These are phyloP conservation scores for Nowickia ferox DNA, from an alignment of 2,888 invertebrate species.

Conservation along the genomic window DNA sequence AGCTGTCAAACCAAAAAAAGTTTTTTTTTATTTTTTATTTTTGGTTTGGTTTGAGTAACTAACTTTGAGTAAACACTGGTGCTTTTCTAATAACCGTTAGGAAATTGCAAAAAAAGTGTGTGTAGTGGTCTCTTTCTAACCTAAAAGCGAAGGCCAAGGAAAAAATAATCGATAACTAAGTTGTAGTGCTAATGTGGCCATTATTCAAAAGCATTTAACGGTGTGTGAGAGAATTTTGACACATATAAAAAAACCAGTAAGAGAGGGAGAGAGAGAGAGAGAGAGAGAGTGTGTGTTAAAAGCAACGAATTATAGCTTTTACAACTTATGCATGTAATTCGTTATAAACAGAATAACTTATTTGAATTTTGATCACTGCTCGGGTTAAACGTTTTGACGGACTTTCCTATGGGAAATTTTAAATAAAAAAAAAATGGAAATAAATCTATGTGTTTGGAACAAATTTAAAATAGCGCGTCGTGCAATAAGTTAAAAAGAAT, in stretches of 20 bases:
- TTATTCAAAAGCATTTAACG: slow-evolving; percentile 6
- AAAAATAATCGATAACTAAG: slow-evolving; percentile 70
- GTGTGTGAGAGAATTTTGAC: too few relatives aligned
- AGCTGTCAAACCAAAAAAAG: slow-evolving; percentile 56
- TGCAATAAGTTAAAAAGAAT: neutral
- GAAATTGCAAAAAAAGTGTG: neutral
- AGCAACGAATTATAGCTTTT: slow-evolving; percentile 30
- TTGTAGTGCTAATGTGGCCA: slow-evolving; percentile 65
- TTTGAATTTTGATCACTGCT: slow-evolving; percentile 56
- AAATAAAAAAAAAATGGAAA: slow-evolving; percentile 18
- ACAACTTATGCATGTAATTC: slow-evolving; percentile 35
- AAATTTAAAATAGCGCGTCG: slow-evolving; percentile 39
- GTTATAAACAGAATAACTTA: slow-evolving; percentile 44
- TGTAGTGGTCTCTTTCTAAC: slow-evolving; percentile 55
- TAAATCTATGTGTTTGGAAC: neutral
- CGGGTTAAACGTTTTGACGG: slow-evolving; percentile 59
- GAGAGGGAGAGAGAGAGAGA: neutral
- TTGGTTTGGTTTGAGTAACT: neutral
- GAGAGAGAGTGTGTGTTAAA: neutral
- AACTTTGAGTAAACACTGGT: slow-evolving; percentile 22
- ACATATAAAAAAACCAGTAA: too few relatives aligned
- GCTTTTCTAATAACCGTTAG: slow-evolving; percentile 58
- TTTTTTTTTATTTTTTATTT: slow-evolving; percentile 23
- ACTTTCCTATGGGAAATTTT: slow-evolving; percentile 35
- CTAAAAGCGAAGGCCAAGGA: slow-evolving; percentile 68